Evolutionary conservation across 2,113 vertebrate species (phyloP).

Genomic region (Procavia capensis): DNA sequence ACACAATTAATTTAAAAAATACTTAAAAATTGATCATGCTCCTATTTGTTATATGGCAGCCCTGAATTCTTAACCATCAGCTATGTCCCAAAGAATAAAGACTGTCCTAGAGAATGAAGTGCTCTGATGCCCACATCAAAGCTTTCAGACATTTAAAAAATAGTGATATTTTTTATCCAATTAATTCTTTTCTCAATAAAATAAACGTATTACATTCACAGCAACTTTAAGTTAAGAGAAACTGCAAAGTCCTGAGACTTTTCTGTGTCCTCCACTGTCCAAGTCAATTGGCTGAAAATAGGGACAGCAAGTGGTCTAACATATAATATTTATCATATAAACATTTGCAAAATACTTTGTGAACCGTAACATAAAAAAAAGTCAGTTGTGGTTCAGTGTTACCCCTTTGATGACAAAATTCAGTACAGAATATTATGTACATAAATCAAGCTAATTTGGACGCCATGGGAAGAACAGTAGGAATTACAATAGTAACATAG

Average conservation of each 20-base stretch:
- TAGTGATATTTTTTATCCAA: not conserved
- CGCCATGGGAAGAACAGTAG: not conserved
- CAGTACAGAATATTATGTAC: not conserved
- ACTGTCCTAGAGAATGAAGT: not conserved
- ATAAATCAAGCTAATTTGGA: not conserved
- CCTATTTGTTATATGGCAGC: not conserved
- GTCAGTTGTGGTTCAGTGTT: not conserved
- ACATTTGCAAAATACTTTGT: not conserved
- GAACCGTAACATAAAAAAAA: conserved; percentile 13
- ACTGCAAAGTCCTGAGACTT: not conserved
- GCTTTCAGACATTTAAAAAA: not conserved
- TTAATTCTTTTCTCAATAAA: not conserved
- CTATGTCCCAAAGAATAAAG: not conserved
- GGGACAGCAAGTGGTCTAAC: not conserved
- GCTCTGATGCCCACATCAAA: not conserved
- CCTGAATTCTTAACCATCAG: not conserved
- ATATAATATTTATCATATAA: not conserved
- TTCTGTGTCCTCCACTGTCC: not conserved
- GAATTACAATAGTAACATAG: not conserved
- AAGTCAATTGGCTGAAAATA: not conserved
- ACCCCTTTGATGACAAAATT: not conserved
- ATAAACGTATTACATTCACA: not conserved
- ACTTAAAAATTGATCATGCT: not conserved
- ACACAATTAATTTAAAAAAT: not conserved
- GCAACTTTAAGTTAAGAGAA: not conserved